Evolutionary conservation across 2,797 vertebrate genomes (phyloP), one percentile per base, ranked within the genome.

Genomic region (Todus mexicanus): DNA sequence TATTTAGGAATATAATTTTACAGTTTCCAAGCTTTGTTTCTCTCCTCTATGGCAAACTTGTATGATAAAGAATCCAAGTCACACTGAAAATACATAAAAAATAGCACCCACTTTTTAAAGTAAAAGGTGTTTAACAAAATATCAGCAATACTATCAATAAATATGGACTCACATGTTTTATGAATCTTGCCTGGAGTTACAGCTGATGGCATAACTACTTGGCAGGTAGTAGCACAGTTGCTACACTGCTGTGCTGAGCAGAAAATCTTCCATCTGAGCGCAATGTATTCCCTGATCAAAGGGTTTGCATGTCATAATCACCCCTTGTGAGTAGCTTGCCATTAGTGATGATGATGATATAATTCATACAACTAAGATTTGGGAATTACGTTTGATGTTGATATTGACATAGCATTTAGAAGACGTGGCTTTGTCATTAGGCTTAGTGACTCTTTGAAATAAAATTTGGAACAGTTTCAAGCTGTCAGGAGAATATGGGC

Each of bases 1-100:
- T 72, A n/a, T 93, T 84, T 45, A 89, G 42, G 21, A 90, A 79
- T 61, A 81, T 18, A 47, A 61, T 86, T 91, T 94, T 76, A 83
- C 12, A 26, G 21, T 75, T 92, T 86, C 31, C 43, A 81, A 77
- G 18, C 23, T 87, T 71, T 64, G 37, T 56, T 74, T 74, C 45
- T 79, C 35, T 60, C 59, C 43, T 27, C 5, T 42, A 87, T 84
- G 17, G 22, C 25, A 77, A n/a, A 77, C 19, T 42, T 60, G 16
- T 19, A 40, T 19, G 35, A 75, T 26, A 50, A 74, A 77, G 45
- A 91, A 71, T 33, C 14, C 38, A 68, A 92, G 37, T 33, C n/a
- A 54, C 2, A 23, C 5, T 63, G 75, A 91, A 96, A 87, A 83
- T 6, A 13, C 5, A 26, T 59, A 7, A 48, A 89, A 91, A 93